phyloP scores from a whole-genome alignment of 1,140 invertebrate species.

The Chymomyza costata region DNA sequence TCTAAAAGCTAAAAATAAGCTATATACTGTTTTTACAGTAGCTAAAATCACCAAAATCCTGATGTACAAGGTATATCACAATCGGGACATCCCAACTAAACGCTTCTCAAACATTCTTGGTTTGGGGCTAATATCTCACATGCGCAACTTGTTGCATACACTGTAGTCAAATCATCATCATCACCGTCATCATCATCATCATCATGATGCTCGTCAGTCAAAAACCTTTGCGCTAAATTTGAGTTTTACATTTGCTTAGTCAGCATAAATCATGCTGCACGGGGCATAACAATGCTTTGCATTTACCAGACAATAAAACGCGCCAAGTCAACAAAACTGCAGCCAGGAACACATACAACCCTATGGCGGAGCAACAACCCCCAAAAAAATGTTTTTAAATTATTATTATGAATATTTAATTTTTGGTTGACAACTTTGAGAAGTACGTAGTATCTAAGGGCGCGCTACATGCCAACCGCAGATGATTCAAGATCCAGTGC shows the following conservation, averaged over 20 bases:
- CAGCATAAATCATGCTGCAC: slow-evolving; percentile 46
- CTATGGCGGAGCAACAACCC: slow-evolving; percentile 21
- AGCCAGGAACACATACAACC: slow-evolving; percentile 20
- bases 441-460: slow-evolving; percentile 23
- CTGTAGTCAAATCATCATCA: no score
- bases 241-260: slow-evolving; percentile 33
- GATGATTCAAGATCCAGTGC: slow-evolving; percentile 34
- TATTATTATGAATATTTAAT: slow-evolving; percentile 66
- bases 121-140: no score
- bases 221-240: no score
- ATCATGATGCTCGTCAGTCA: no score
- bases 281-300: slow-evolving; percentile 46
- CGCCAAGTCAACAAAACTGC: slow-evolving; percentile 52
- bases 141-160: no score
- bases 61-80: no score
- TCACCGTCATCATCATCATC: no score
- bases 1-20: no score
- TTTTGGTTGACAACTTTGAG: slow-evolving; percentile 34
- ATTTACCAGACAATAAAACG: slow-evolving; percentile 51
- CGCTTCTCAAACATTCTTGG: no score
- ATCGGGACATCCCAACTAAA: no score
- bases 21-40: no score
- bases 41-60: no score
- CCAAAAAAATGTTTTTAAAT: slow-evolving; percentile 53
- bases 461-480: slow-evolving; percentile 28